A percentile compares a stretch with the other conserved stretches of the same genome.
phyloP scores from a whole-genome alignment of 2,797 vertebrate genomes.

The Nannoperca australis region DNA sequence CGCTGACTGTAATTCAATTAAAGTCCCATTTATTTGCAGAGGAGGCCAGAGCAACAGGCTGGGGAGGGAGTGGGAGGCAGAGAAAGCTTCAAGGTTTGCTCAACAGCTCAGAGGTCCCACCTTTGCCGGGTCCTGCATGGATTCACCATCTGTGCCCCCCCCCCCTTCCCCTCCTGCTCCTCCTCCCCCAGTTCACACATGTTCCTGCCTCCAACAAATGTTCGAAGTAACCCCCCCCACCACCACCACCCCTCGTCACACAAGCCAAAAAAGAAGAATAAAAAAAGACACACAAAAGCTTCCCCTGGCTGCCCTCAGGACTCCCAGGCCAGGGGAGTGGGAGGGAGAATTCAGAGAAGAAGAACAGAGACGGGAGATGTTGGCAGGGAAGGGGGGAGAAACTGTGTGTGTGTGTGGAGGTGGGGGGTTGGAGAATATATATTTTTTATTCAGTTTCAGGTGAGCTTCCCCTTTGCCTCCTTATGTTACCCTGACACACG shows the following conservation, averaged over 20 bases:
- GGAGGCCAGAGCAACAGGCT: constrained; percentile 96
- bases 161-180: constrained; percentile 65
- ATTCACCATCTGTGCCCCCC: constrained; percentile 97
- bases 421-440: constrained; percentile 38
- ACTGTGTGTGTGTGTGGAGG: neutral
- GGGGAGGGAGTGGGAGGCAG: constrained; percentile 56
- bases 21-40: constrained; percentile 96
- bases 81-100: constrained; percentile 90
- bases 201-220: constrained; percentile 92
- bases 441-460: constrained; percentile 68
- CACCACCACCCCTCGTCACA: constrained; percentile 85
- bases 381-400: constrained; percentile 47
- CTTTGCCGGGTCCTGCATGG: constrained; percentile 93
- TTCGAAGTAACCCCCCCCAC: constrained; percentile 85
- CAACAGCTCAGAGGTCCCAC: constrained; percentile 94
- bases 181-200: constrained; percentile 73
- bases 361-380: constrained; percentile 60
- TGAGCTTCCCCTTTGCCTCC: constrained; percentile 59
- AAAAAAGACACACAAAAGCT: constrained; percentile 94
- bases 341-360: constrained; percentile 71
- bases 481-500: constrained; percentile 84
- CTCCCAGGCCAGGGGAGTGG: constrained; percentile 82
- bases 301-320: constrained; percentile 93
- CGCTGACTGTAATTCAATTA: constrained; percentile 98
- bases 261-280: constrained; percentile 95